These are phyloP conservation scores for Sphaerophoria taeniata DNA, from an alignment of 2,888 invertebrate genomes.

Conservation along the genomic window DNA sequence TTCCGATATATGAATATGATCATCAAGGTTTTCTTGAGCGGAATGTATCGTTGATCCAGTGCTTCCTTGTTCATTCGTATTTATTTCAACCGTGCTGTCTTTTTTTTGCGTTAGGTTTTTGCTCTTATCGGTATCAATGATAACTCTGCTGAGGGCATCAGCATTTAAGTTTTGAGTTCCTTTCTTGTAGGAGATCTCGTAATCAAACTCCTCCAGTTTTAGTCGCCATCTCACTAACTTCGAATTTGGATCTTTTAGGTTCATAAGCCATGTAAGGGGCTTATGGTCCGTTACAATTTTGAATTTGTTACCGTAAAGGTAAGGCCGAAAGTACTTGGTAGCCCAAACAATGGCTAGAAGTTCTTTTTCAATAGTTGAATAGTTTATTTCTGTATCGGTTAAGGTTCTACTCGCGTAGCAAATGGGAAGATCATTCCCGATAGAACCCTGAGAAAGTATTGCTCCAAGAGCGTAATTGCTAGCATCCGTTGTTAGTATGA, in stretches of 20 bases:
- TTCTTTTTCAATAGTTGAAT: conserved; percentile 16
- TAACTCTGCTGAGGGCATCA: neutral
- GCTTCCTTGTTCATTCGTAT: conserved; percentile 9
- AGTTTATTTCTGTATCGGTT: conserved; percentile 26
- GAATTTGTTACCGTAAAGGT: conserved; percentile 24
- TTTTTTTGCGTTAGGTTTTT: no score
- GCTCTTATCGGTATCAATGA: neutral
- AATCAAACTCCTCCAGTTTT: conserved; percentile 1
- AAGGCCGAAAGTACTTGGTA: conserved; percentile 15
- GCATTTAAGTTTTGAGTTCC: neutral
- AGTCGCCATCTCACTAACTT: neutral
- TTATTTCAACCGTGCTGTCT: no score
- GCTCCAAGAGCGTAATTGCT: conserved; percentile 30
- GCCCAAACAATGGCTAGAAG: conserved; percentile 27
- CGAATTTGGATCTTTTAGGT: conserved; percentile 1
- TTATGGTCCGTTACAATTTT: conserved; percentile 16
- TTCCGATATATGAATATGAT: conserved; percentile 57
- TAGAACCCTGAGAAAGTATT: conserved; percentile 28
- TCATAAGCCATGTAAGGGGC: conserved; percentile 16
- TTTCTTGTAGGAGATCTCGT: neutral
- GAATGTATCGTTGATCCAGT: conserved; percentile 43
- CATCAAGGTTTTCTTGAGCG: conserved; percentile 34
- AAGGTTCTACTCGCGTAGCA: conserved; percentile 26
- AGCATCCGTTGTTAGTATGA: conserved; percentile 32
- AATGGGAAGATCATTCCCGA: conserved; percentile 30